A percentile compares a stretch with the other conserved stretches of the same genome.
These are phyloP conservation scores for Laothoe populi DNA, from an alignment of 2,888 invertebrate species.

Conservation along the genomic window DNA sequence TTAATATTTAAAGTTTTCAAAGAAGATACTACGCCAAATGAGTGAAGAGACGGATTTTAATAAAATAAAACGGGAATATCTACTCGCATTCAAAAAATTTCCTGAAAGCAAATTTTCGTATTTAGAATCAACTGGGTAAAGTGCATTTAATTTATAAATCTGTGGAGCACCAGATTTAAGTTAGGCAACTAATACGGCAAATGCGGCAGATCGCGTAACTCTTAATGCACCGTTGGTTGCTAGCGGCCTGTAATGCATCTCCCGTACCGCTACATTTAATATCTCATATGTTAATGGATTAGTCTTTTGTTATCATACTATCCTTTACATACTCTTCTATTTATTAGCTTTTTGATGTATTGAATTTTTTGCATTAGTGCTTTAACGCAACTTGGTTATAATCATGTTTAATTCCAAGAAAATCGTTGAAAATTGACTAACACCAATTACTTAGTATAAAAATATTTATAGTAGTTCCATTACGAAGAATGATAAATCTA, in stretches of 20 bases:
- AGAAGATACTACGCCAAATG: too few species aligned
- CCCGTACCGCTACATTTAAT: conserved; percentile 61
- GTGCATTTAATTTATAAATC: conserved; percentile 19
- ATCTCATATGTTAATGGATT: conserved; percentile 76
- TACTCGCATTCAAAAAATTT: neutral
- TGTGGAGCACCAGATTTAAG: conserved; percentile 28
- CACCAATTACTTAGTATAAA: too few species aligned
- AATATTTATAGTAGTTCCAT: too few species aligned
- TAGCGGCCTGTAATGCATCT: conserved; percentile 60
- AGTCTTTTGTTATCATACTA: conserved; percentile 65
- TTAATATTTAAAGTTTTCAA: too few species aligned
- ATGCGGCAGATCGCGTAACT: conserved; percentile 49
- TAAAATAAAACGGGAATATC: neutral
- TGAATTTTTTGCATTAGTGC: neutral
- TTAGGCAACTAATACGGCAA: conserved; percentile 55
- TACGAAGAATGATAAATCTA: too few species aligned
- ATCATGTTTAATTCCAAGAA: too few species aligned
- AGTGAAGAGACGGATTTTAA: neutral
- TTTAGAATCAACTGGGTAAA: neutral
- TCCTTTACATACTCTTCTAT: conserved; percentile 18
- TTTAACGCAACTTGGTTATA: neutral
- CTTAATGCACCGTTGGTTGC: conserved; percentile 68
- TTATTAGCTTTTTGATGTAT: conserved; percentile 16
- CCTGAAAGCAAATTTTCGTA: neutral
- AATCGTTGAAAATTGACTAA: too few species aligned